Evolutionary conservation across 2,113 vertebrate species (phyloP).

Genomic region (Ia io): DNA sequence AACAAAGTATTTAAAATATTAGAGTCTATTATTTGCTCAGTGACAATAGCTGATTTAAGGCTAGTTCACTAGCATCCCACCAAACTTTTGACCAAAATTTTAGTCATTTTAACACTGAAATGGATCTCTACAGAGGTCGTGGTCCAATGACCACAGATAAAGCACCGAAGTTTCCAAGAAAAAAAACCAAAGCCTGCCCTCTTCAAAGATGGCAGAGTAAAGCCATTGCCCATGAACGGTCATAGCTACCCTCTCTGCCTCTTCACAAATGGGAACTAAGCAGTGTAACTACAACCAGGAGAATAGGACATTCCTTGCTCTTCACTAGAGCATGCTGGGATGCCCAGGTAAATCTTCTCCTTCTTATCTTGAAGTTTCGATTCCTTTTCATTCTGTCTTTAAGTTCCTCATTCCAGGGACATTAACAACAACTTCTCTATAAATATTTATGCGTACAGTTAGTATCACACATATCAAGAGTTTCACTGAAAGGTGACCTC

Average conservation of each 20-base stretch:
- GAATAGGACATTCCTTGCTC: background rate
- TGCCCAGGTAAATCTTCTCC: background rate
- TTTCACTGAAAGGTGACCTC: constrained; percentile 37
- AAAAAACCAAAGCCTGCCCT: background rate
- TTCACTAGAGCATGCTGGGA: background rate
- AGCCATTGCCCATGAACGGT: background rate
- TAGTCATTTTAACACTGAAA: background rate
- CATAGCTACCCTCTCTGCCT: background rate
- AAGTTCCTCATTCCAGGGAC: constrained; percentile 60
- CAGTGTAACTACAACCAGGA: accelerated
- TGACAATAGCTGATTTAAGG: background rate
- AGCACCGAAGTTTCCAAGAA: background rate
- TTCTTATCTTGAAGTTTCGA: background rate
- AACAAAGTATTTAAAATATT: background rate
- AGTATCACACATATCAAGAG: background rate
- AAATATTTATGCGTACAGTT: constrained; percentile 1
- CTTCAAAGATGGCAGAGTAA: background rate
- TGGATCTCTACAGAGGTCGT: background rate
- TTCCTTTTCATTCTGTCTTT: constrained; percentile 6
- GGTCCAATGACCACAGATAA: background rate
- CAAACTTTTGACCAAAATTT: background rate
- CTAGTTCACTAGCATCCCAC: background rate
- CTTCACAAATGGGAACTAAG: background rate
- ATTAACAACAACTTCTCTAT: constrained; percentile 14
- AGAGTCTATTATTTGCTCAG: background rate